Evolutionary conservation across 2,888 invertebrate species (phyloP).

Genomic region (Nasonia oneida): DNA sequence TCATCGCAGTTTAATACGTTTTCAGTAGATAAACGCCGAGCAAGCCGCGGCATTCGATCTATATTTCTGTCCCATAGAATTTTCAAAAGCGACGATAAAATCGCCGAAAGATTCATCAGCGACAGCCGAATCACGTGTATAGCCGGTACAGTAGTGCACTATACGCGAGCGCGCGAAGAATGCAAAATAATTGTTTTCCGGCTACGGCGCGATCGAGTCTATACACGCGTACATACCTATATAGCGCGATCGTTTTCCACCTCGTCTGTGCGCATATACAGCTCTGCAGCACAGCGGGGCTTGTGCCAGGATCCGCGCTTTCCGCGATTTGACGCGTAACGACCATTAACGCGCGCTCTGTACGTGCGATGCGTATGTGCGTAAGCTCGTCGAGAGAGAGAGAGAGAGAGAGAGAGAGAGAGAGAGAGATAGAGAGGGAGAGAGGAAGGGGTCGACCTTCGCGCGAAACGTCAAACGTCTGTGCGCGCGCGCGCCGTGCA

Average conservation of each 20-base stretch:
- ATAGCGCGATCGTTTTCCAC: slow-evolving; percentile 27
- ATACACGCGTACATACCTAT: background rate
- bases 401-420: no score
- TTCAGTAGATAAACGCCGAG: background rate
- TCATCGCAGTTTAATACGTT: no score
- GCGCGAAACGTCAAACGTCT: slow-evolving; percentile 78
- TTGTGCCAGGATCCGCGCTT: slow-evolving; percentile 52
- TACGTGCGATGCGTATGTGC: slow-evolving; percentile 39
- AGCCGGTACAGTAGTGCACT: background rate
- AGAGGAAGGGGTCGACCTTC: slow-evolving; percentile 73
- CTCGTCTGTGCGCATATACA: background rate
- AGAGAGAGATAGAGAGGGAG: no score
- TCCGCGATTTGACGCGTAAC: slow-evolving; percentile 67
- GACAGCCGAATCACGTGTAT: background rate
- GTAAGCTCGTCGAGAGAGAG: slow-evolving; percentile 6
- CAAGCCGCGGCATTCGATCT: background rate
- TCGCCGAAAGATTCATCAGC: background rate
- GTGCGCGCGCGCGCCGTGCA: slow-evolving; percentile 68
- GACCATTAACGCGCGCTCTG: slow-evolving; percentile 59
- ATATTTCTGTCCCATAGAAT: background rate
- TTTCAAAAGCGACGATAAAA: background rate
- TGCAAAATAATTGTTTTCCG: slow-evolving; percentile 59
- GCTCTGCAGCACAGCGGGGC: background rate
- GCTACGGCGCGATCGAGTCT: background rate
- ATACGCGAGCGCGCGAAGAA: slow-evolving; percentile 38